A percentile compares a stretch with the other conserved stretches of the same genome.
Conservation (phyloP, 2,888 invertebrate genomes). For the Linyphia triangularis region DNA sequence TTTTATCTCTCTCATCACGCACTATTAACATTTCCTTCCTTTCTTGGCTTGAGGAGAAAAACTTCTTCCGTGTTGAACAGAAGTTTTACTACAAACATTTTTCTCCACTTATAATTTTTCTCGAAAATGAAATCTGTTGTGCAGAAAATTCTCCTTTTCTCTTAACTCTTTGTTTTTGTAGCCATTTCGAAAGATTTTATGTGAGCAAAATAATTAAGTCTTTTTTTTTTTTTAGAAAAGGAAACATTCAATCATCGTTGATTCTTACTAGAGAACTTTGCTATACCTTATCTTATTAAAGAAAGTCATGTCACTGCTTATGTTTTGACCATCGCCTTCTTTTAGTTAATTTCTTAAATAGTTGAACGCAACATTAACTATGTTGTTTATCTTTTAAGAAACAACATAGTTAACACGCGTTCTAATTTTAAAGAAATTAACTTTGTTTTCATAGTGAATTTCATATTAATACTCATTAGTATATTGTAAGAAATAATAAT, state of each 20-base stretch:
- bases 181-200: not conserved
- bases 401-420: too few species aligned
- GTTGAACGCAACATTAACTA: too few species aligned
- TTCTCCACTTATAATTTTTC: not conserved
- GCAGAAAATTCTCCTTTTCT: not conserved
- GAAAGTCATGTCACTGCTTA: too few species aligned
- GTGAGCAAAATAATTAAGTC: constrained; percentile 5
- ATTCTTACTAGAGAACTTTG: too few species aligned
- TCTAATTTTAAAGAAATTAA: too few species aligned
- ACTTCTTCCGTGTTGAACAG: constrained; percentile 14
- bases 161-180: not conserved
- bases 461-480: too few species aligned
- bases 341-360: too few species aligned
- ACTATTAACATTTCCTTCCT: constrained; percentile 39
- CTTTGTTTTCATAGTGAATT: too few species aligned
- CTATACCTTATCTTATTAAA: too few species aligned
- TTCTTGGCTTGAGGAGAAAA: not conserved
- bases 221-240: not conserved
- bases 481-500: too few species aligned
- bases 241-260: not conserved
- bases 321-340: too few species aligned
- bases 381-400: too few species aligned
- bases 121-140: constrained; percentile 9
- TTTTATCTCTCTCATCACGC: constrained; percentile 43
- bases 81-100: constrained; percentile 30